These are phyloP conservation scores for Macrotrachela quadricornifera DNA, from an alignment of 1,140 invertebrate genomes.

Conservation along the genomic window DNA sequence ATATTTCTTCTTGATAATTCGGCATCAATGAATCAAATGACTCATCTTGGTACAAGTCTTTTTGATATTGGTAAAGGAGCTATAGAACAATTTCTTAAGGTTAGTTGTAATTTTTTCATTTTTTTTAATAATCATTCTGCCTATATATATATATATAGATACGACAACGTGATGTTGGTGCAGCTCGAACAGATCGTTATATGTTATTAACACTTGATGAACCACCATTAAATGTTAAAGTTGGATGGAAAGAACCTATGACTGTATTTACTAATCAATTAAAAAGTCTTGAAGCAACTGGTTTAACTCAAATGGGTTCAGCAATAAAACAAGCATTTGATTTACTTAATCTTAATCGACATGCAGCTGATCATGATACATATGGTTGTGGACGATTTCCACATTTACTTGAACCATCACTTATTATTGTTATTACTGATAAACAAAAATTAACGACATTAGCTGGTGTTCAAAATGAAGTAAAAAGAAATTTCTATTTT, in stretches of 20 bases:
- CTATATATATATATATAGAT: constrained; percentile 36
- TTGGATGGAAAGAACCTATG: constrained; percentile 96
- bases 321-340: constrained; percentile 94
- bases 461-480: constrained; percentile 66
- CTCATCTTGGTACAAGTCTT: constrained; percentile 80
- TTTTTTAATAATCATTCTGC: not conserved
- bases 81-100: constrained; percentile 93
- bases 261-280: constrained; percentile 91
- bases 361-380: constrained; percentile 62
- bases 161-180: constrained; percentile 66
- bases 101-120: constrained; percentile 19
- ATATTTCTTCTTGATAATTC: constrained; percentile 95
- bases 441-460: constrained; percentile 64
- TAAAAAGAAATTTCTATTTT: constrained; percentile 17
- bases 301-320: constrained; percentile 70
- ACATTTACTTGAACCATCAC: constrained; percentile 85
- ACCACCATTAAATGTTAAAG: constrained; percentile 87
- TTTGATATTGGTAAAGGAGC: constrained; percentile 91
- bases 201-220: constrained; percentile 97
- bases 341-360: constrained; percentile 86
- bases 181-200: constrained; percentile 76
- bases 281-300: constrained; percentile 79
- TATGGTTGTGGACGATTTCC: constrained; percentile 60
- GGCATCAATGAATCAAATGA: constrained; percentile 95
- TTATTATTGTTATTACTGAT: constrained; percentile 92